These are phyloP conservation scores for Agrilus mali DNA, from an alignment of 2,888 invertebrate genomes.

Conservation along the genomic window DNA sequence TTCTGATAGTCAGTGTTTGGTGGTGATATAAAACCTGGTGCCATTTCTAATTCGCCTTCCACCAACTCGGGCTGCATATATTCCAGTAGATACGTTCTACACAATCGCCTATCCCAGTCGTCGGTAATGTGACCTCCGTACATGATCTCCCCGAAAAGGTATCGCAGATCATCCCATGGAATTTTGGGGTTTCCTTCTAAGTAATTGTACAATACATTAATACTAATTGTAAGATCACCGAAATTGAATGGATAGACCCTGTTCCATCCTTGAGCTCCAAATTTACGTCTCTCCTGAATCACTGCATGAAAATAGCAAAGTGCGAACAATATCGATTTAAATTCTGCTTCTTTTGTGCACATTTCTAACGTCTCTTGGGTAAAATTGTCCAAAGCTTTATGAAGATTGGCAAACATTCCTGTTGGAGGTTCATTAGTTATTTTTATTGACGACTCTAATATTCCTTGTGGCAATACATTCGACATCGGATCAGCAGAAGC, in stretches of 20 bases:
- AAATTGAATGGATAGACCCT: constrained; percentile 65
- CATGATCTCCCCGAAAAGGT: constrained; percentile 94
- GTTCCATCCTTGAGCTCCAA: constrained; percentile 92
- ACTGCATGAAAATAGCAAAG: constrained; percentile 93
- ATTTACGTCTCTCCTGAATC: constrained; percentile 82
- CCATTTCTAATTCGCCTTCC: constrained; percentile 73
- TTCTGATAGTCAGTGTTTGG: constrained; percentile 77
- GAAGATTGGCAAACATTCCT: constrained; percentile 88
- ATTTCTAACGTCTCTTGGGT: constrained; percentile 84
- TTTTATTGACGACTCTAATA: constrained; percentile 86
- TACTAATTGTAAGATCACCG: constrained; percentile 85
- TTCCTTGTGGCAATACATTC: constrained; percentile 68
- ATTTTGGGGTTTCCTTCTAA: constrained; percentile 77
- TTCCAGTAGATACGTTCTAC: constrained; percentile 73
- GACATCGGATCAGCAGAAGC: constrained; percentile 56
- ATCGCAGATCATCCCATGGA: constrained; percentile 90
- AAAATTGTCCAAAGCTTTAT: constrained; percentile 86
- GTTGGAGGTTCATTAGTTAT: constrained; percentile 94
- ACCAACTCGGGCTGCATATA: constrained; percentile 80
- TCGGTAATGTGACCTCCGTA: constrained; percentile 96
- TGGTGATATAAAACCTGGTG: constrained; percentile 76
- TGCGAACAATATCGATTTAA: constrained; percentile 78
- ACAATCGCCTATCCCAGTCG: constrained; percentile 86
- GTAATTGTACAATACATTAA: constrained; percentile 82
- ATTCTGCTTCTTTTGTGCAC: constrained; percentile 87